Percentiles rank a stretch among this genome's conserved stretches.
phyloP scores from a whole-genome alignment of 2,113 vertebrate species.

The Engystomops pustulosus region DNA sequence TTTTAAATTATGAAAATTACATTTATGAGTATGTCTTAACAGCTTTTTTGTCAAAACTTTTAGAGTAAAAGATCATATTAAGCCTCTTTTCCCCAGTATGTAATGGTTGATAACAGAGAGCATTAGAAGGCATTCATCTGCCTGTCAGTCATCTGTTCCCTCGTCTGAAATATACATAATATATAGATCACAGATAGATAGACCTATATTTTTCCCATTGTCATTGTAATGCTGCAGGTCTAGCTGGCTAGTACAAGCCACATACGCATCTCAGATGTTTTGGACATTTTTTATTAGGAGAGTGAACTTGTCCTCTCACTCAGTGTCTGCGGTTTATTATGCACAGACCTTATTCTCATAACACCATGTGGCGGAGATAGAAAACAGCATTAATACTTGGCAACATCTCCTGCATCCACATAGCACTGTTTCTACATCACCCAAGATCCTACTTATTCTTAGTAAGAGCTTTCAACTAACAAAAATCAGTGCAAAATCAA shows the following conservation, averaged over 20 bases:
- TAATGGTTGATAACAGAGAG: no score
- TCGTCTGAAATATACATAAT: no score
- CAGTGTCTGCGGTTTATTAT: conserved; percentile 22
- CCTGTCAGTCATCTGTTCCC: no score
- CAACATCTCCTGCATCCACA: background rate
- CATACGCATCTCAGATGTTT: background rate
- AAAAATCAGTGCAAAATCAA: background rate
- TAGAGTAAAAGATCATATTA: no score
- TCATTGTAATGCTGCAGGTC: background rate
- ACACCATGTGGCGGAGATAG: conserved; percentile 38
- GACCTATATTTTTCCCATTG: background rate
- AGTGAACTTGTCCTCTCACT: background rate
- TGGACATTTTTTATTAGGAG: background rate
- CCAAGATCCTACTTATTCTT: no score
- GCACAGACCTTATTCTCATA: background rate
- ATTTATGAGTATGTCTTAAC: no score
- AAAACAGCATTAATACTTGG: conserved; percentile 9
- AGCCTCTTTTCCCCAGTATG: no score
- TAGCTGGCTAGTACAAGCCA: background rate
- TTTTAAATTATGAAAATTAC: no score
- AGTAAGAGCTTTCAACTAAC: background rate
- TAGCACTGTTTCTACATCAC: conserved; percentile 8
- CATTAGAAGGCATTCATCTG: no score
- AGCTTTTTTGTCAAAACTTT: no score
- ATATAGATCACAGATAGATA: no score